Evolutionary conservation across 2,888 invertebrate species (phyloP).

Genomic region (Bugula neritina): DNA sequence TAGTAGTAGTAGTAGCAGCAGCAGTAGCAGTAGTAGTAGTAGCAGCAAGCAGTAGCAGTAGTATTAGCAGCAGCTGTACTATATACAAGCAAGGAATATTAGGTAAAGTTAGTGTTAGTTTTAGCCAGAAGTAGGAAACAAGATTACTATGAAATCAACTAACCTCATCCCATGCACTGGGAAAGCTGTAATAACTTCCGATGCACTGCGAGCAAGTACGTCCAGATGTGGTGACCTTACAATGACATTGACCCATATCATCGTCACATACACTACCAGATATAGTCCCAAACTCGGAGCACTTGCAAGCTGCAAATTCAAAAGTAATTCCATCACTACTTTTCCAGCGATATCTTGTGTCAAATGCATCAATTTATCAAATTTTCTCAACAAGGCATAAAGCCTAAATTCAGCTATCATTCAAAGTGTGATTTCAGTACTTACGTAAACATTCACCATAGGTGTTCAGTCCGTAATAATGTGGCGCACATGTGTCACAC

Average conservation of each 20-base stretch:
- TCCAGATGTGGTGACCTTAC: slow-evolving; percentile 34
- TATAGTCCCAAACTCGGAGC: slow-evolving; percentile 6
- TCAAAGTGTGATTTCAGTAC: background rate
- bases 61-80: background rate
- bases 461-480: slow-evolving; percentile 34
- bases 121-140: background rate
- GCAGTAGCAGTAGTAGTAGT: background rate
- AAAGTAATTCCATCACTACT: too few relatives aligned
- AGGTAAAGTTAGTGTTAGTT: background rate
- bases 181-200: slow-evolving; percentile 35
- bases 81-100: background rate
- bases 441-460: background rate
- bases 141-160: background rate
- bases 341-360: too few relatives aligned
- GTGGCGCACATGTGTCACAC: slow-evolving; percentile 34
- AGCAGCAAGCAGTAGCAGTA: background rate
- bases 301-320: slow-evolving; percentile 1
- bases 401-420: background rate
- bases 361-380: too few relatives aligned
- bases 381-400: too few relatives aligned
- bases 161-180: background rate
- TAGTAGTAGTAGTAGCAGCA: background rate
- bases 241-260: slow-evolving; percentile 35
- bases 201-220: slow-evolving; percentile 35
- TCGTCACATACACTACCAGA: slow-evolving; percentile 32